Conservation (phyloP, 2,113 vertebrate genomes). For the Cephalopterus ornatus region DNA sequence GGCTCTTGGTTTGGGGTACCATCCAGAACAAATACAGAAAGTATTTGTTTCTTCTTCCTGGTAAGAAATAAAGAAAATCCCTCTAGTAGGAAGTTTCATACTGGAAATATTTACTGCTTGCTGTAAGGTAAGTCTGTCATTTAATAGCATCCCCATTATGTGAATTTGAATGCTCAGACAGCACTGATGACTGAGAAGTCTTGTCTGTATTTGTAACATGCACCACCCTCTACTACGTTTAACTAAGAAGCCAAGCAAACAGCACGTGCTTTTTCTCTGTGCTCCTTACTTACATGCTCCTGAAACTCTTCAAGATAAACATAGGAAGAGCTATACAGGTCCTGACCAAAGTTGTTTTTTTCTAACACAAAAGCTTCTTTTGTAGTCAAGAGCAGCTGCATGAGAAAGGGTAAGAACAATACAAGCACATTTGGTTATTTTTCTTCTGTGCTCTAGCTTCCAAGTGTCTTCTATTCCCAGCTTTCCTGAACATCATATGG, state of each 20-base stretch:
- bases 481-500: slow-evolving; percentile 23
- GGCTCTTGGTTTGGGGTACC: not conserved
- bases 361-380: not conserved
- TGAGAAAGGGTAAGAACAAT: slow-evolving; percentile 23
- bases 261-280: not conserved
- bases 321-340: not conserved
- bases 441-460: not conserved
- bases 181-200: not conserved
- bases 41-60: not conserved
- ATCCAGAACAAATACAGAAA: not conserved
- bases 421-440: not conserved
- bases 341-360: not conserved
- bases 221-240: not conserved
- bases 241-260: not conserved
- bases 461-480: slow-evolving; percentile 3
- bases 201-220: not conserved
- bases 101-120: not conserved
- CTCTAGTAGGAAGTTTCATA: not conserved
- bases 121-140: not conserved
- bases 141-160: not conserved
- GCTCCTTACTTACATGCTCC: not conserved
- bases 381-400: not conserved
- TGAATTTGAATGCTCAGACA: not conserved
- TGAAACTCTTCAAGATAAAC: not conserved
- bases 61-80: not conserved